phyloP scores from a whole-genome alignment of 2,113 vertebrate genomes.

The Channa argus region DNA sequence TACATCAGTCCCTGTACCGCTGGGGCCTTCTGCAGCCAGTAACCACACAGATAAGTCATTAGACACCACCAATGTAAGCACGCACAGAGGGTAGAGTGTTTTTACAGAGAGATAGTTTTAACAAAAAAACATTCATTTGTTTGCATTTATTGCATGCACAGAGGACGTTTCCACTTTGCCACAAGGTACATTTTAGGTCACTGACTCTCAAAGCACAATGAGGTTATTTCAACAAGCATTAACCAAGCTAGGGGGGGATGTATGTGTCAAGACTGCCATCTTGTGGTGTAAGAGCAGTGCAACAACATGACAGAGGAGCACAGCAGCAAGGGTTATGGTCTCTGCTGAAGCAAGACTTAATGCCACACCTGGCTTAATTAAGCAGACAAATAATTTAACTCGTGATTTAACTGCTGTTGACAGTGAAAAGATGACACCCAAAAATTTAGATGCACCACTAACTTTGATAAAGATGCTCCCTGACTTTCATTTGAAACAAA shows the following conservation, averaged over 20 bases:
- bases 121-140: background rate
- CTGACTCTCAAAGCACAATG: constrained; percentile 37
- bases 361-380: background rate
- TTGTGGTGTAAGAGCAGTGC: constrained; percentile 27
- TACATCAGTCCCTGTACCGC: background rate
- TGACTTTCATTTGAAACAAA: background rate
- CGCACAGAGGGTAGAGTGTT: background rate
- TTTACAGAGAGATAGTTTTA: background rate
- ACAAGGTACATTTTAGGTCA: constrained; percentile 53
- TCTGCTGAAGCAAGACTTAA: background rate
- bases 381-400: background rate
- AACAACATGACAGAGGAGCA: background rate
- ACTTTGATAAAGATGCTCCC: background rate
- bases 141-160: constrained; percentile 31
- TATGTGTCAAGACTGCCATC: constrained; percentile 37
- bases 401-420: constrained; percentile 13
- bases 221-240: constrained; percentile 40
- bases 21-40: background rate
- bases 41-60: background rate
- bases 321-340: background rate
- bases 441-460: background rate
- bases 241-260: background rate
- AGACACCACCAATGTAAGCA: background rate
- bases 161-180: constrained; percentile 16
- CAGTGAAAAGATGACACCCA: background rate